Evolutionary conservation across 2,113 vertebrate species (phyloP), one percentile per base, ranked within the genome.

Genomic region (Todiramphus chloris): DNA sequence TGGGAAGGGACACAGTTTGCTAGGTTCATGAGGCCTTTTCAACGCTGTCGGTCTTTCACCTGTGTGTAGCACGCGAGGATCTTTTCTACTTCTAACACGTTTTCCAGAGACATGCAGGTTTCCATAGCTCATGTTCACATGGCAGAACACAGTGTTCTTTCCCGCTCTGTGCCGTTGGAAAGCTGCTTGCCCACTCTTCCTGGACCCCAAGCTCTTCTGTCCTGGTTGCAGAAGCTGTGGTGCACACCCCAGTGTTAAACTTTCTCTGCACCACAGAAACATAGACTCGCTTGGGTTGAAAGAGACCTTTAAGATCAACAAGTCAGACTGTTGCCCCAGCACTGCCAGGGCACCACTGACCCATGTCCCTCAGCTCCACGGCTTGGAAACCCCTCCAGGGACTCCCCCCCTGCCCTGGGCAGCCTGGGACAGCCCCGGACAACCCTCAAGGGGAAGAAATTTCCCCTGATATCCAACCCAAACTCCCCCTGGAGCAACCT

Each of bases 161-260:
- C 51, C 56, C 2, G 30, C 72, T 82, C 11, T 12, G 33, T 33
- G 37, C 9, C 3, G 0, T 8, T 43, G 63, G 62, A 30, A 28
- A 44, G 74, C 67, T 91, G 90, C 80, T 84, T 7, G 8, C 24
- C 3, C 13, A n/a, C 19, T 46, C 27, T 0, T 11, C 87, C 70
- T 9, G 2, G 90, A 76, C 51, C 70, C 78, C 21, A 5, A 31
- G 1, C 30, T 20, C 94, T 33, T 31, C 56, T 6, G 2, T 16
- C 63, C 7, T 3, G 48, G 87, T 79, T 2, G 1, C 83, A 33
- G 72, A 6, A 75, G 88, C 24, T 28, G 74, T 1, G 5, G 77
- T 41, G n/a, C 59, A 5, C 20, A 2, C 16, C 4, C 17, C 33
- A 35, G 67, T 13, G 0, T 18, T 18, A 31, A 14, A 1, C 55